phyloP scores from a whole-genome alignment of 2,113 vertebrate genomes.

The Leiothrix lutea region DNA sequence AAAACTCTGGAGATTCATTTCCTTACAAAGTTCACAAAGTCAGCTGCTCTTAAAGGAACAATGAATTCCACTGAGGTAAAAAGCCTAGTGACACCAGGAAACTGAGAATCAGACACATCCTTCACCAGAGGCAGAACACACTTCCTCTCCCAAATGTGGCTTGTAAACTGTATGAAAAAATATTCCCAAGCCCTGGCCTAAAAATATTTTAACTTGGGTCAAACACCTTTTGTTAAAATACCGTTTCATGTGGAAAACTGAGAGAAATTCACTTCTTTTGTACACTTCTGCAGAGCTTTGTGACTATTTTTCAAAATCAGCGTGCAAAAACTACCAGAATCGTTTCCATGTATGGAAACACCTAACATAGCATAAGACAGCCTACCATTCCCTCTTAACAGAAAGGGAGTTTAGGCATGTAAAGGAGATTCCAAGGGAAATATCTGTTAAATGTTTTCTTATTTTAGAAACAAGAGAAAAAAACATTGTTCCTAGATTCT shows the following conservation, averaged over 20 bases:
- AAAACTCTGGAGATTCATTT: not conserved
- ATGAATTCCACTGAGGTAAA: not conserved
- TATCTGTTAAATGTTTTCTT: not conserved
- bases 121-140: not conserved
- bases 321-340: not conserved
- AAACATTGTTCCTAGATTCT: not conserved
- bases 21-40: slow-evolving; percentile 2
- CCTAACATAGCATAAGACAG: not conserved
- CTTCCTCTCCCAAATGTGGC: not conserved
- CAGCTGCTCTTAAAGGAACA: not conserved
- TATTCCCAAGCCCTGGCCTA: not conserved
- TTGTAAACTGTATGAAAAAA: not conserved
- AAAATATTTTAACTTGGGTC: not conserved
- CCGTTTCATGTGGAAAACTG: not conserved
- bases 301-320: not conserved
- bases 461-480: not conserved
- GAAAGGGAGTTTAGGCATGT: not conserved
- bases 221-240: not conserved
- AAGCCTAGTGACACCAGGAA: not conserved
- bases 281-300: not conserved
- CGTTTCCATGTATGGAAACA: not conserved
- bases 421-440: not conserved
- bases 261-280: not conserved
- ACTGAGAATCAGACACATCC: not conserved
- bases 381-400: not conserved